A percentile compares a stretch with the other conserved stretches of the same genome.
These are phyloP conservation scores for Ooceraea biroi DNA, from an alignment of 1,140 invertebrate species.

Conservation along the genomic window DNA sequence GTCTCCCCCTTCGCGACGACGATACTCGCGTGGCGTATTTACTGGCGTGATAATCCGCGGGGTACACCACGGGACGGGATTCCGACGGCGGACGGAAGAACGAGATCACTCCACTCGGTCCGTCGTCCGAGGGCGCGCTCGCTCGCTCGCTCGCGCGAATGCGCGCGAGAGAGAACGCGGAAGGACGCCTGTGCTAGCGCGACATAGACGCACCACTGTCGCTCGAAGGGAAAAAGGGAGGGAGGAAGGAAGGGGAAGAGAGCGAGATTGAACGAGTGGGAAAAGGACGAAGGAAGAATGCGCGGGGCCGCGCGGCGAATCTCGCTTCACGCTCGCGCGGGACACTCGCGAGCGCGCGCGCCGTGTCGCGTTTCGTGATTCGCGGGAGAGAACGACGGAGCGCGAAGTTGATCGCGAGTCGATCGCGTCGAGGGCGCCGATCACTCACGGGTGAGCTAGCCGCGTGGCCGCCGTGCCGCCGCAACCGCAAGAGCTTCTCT, in stretches of 20 bases:
- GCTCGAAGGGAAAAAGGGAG: neutral
- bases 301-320: neutral
- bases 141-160: neutral
- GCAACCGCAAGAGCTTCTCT: too few relatives aligned
- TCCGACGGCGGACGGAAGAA: neutral
- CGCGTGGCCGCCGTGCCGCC: too few relatives aligned
- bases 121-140: neutral
- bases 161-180: constrained; percentile 60
- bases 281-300: too few relatives aligned
- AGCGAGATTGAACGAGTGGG: neutral
- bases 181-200: constrained; percentile 64
- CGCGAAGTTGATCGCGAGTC: constrained; percentile 3
- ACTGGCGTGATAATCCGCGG: too few relatives aligned
- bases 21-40: neutral
- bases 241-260: neutral
- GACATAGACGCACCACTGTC: constrained; percentile 59
- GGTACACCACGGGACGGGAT: neutral
- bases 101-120: constrained; percentile 22
- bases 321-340: neutral
- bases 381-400: neutral
- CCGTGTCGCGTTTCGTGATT: neutral
- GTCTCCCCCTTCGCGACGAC: neutral
- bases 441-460: neutral
- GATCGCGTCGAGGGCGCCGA: constrained; percentile 1
- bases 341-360: neutral